phyloP scores from a whole-genome alignment of 2,888 invertebrate genomes.

The Carabus problematicus region DNA sequence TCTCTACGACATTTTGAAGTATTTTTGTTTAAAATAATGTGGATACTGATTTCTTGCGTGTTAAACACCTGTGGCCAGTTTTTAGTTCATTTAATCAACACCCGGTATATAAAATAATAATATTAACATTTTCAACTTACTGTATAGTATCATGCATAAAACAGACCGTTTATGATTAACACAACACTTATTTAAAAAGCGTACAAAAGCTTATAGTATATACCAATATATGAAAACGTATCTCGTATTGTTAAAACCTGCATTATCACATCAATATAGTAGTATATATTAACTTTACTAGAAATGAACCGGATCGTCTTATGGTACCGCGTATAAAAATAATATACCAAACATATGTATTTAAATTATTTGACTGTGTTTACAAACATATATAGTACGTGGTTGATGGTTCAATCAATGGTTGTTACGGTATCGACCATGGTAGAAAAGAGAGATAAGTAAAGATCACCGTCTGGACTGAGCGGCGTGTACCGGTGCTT shows the following conservation, averaged over 20 bases:
- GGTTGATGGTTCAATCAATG: constrained; percentile 14
- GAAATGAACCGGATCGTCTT: constrained; percentile 31
- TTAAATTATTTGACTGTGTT: too few species aligned
- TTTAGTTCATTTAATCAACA: too few species aligned
- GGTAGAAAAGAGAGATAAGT: constrained; percentile 46
- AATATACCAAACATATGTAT: constrained; percentile 28
- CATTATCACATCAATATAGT: constrained; percentile 29
- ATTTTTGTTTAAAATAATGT: too few species aligned
- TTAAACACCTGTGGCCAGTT: not conserved
- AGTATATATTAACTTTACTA: constrained; percentile 27
- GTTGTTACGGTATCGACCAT: constrained; percentile 43
- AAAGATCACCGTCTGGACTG: constrained; percentile 49
- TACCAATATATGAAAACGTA: constrained; percentile 16
- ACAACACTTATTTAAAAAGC: constrained; percentile 33
- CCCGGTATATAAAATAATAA: not conserved
- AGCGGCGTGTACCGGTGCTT: constrained; percentile 41
- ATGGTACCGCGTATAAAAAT: constrained; percentile 36
- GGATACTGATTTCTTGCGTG: not conserved
- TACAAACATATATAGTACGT: not conserved
- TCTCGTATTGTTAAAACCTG: constrained; percentile 32
- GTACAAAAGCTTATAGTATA: constrained; percentile 39
- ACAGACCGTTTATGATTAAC: constrained; percentile 27
- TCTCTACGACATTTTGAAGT: too few species aligned
- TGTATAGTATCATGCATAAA: constrained; percentile 15
- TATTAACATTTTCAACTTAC: constrained; percentile 23